A percentile compares a stretch with the other conserved stretches of the same genome.
These are phyloP conservation scores for Hecatera dysodea DNA, from an alignment of 2,888 invertebrate species.

Conservation along the genomic window DNA sequence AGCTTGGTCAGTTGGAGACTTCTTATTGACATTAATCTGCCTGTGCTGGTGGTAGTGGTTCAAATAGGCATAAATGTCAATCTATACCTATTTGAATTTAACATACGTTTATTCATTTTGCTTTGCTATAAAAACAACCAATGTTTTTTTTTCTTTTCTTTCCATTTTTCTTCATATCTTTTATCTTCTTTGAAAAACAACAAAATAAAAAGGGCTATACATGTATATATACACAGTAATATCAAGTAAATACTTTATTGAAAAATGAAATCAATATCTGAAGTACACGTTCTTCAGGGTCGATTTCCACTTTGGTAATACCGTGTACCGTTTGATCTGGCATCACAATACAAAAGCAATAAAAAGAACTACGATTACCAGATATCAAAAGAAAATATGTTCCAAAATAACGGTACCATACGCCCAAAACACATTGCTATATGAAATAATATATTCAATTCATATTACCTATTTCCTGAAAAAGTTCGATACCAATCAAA, in stretches of 20 bases:
- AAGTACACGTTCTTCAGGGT: slow-evolving; percentile 5
- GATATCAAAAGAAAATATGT: slow-evolving; percentile 40
- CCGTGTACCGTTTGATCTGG: slow-evolving; percentile 38
- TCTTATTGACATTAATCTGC: too few relatives aligned
- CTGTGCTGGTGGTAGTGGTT: too few relatives aligned
- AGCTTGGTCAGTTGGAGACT: neutral
- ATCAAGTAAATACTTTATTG: neutral
- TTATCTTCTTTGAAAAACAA: neutral
- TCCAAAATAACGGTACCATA: slow-evolving; percentile 8
- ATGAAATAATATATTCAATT: slow-evolving; percentile 20
- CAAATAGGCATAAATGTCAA: neutral
- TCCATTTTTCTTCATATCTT: neutral
- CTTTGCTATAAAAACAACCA: neutral
- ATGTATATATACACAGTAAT: too few relatives aligned
- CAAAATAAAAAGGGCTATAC: neutral
- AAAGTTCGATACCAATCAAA: slow-evolving; percentile 42
- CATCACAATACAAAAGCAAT: slow-evolving; percentile 26
- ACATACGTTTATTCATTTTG: too few relatives aligned
- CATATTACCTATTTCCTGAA: slow-evolving; percentile 33
- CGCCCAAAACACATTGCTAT: slow-evolving; percentile 11
- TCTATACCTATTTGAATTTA: neutral
- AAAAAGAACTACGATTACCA: slow-evolving; percentile 18
- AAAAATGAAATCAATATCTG: slow-evolving; percentile 18
- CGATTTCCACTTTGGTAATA: slow-evolving; percentile 33
- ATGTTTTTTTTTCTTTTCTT: neutral